Percentiles rank a stretch among this genome's conserved stretches.
Conservation (phyloP, 2,113 vertebrate genomes). For the Urocolius indicus region DNA sequence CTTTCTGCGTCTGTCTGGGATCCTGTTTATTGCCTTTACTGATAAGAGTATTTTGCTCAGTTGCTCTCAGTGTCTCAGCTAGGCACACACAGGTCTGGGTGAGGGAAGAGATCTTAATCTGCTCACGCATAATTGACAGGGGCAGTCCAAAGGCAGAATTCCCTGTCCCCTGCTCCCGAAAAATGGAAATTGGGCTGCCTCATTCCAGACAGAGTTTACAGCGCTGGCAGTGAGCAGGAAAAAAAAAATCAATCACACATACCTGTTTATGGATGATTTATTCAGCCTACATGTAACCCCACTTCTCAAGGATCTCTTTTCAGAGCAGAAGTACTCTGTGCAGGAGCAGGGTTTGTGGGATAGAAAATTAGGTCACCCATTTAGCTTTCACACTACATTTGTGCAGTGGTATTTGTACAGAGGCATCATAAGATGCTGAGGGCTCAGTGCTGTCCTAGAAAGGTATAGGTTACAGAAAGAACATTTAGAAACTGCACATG, state of each 20-base stretch:
- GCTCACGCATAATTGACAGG: neutral
- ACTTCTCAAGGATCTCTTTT: neutral
- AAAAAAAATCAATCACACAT: neutral
- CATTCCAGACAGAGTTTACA: neutral
- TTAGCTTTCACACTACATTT: neutral
- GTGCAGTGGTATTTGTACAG: neutral
- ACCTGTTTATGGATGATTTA: neutral
- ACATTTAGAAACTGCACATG: neutral
- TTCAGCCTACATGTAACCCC: neutral
- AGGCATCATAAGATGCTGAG: neutral
- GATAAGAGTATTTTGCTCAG: neutral
- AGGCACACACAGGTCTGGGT: accelerated
- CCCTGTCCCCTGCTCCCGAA: neutral
- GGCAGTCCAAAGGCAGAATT: neutral
- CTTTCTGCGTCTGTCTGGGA: neutral
- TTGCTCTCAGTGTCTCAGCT: neutral
- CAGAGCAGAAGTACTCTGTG: neutral
- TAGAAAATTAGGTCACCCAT: neutral
- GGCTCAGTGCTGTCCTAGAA: neutral
- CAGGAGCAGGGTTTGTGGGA: neutral
- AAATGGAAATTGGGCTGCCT: neutral
- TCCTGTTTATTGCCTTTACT: neutral
- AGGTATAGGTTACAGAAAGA: neutral
- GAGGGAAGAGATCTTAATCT: neutral
- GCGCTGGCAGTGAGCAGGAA: neutral